Evolutionary conservation across 2,797 vertebrate species (phyloP), one percentile per base, ranked within the genome.

Genomic region (Ctenopoma multispine): DNA sequence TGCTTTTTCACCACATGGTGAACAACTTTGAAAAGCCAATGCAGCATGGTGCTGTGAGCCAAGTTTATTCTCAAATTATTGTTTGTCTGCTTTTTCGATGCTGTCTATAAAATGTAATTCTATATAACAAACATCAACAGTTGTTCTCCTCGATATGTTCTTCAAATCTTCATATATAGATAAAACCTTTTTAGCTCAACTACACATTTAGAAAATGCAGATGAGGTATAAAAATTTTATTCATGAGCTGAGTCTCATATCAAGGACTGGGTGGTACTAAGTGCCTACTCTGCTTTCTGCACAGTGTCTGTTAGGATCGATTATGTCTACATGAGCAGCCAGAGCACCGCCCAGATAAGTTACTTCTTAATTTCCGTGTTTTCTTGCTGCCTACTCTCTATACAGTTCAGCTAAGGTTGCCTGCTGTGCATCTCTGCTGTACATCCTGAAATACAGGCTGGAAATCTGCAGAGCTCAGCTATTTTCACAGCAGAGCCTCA

Each of bases 381-480:
- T 55, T 51, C 21, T 50, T 36, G 44, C 21, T 3, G 2, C 60
- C 55, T 51, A 34, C 24, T 1, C 1, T 63, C 55, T 51, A 29
- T 9, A 41, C 65, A 75, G 78, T 83, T 78, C 54, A 60, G 46
- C 50, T 24, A 0, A 50, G 53, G 54, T 46, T 51, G 38, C 10
- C 49, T 57, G 73, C 18, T 46, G 46, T 3, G 15, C 15, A 41
- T 5, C 14, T 44, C 41, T 38, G 36, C 11, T 43, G 27, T 24
- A 43, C 12, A 36, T 63, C 65, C 62, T 24, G 21, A 66, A 27
- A 57, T 44, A n/a, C 20, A 41, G 0, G 56, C 55, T 79, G 38
- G 15, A 62, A 69, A 57, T 63, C 31, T 69, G 73, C 82, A 61
- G 67, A 77, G 49, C 67, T 74, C 72, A 31, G 76, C 74, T 60